Base-by-base conservation (phyloP, 2,797 vertebrate species). In the Linurgus olivaceus region DNA sequence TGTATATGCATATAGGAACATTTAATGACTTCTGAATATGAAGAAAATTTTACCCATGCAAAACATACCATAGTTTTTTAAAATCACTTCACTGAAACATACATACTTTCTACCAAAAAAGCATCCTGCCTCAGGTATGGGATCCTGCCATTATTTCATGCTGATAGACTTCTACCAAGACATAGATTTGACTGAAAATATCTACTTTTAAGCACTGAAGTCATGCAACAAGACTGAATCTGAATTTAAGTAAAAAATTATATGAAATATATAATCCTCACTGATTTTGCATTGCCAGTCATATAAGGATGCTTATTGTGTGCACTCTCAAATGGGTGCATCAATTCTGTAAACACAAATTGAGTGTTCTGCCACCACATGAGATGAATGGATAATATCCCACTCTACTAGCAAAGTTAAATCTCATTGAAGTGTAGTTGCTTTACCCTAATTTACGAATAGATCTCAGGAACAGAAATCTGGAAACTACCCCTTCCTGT, bases 121-220 rank as follows among this genome's bases (percentile, higher is more conserved):
- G 1, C 0, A 6, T 61, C 4, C 10, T 63, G 9, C 17, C 2
- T 47, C 33, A 55, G 10, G 5, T 33, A 50, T 50, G 17, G 8
- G 2, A 67, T 90, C 62, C 35, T 54, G 17, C 4, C 63, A n/a
- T 29, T 42, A 4, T 42, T 89, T 84, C 33, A 29, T 77, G 23
- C 3, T 2, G 1, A 45, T 9, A 50, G 9, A 74, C 11, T 50
- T 83, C 26, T 73, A 63, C 3, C 17, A 76, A 84, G 38, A n/a
- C 18, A 52, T 20, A 82, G 67, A 68, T 82, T 25, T 61, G 42
- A 65, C 5, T 45, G 33, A 48, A 81, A 79, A 47, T 6, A 59
- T 10, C 8, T 63, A 31, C 20, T 57, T 75, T 31, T 33, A 68
- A 74, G 3, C 15, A 54, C 8, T 52, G 29, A 47, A 63, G 6